Evolutionary conservation across 2,888 invertebrate genomes (phyloP).

Genomic region (Drosophila algonquin): DNA sequence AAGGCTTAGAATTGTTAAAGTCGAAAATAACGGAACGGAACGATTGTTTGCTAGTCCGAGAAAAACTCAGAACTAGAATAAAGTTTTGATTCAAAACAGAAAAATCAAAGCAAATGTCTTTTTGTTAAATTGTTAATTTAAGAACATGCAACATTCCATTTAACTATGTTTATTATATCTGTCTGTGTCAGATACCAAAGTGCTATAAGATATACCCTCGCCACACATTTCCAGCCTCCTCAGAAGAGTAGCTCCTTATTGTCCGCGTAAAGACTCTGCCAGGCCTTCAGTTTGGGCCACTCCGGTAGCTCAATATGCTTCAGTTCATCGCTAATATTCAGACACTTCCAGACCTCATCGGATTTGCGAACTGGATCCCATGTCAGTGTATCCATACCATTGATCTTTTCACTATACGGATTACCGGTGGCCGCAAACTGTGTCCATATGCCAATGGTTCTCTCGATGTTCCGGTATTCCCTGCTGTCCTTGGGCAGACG

Average conservation of each 20-base stretch:
- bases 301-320: slow-evolving; percentile 80
- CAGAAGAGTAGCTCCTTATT: slow-evolving; percentile 67
- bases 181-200: background rate
- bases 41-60: background rate
- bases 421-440: slow-evolving; percentile 81
- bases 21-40: slow-evolving; percentile 10
- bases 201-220: background rate
- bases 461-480: slow-evolving; percentile 81
- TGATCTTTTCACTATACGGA: slow-evolving; percentile 76
- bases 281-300: slow-evolving; percentile 73
- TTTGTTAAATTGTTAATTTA: background rate
- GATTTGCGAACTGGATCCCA: slow-evolving; percentile 78
- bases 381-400: slow-evolving; percentile 70
- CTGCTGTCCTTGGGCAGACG: slow-evolving; percentile 74
- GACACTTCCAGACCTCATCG: slow-evolving; percentile 74
- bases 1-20: slow-evolving; percentile 20
- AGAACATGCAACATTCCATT: background rate
- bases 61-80: background rate
- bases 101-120: too few relatives aligned
- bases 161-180: background rate
- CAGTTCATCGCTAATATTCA: slow-evolving; percentile 81
- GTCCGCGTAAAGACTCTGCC: slow-evolving; percentile 79
- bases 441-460: slow-evolving; percentile 80
- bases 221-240: background rate
- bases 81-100: background rate